Conservation (phyloP, 1,140 invertebrate species). For the Hycleus cichorii region DNA sequence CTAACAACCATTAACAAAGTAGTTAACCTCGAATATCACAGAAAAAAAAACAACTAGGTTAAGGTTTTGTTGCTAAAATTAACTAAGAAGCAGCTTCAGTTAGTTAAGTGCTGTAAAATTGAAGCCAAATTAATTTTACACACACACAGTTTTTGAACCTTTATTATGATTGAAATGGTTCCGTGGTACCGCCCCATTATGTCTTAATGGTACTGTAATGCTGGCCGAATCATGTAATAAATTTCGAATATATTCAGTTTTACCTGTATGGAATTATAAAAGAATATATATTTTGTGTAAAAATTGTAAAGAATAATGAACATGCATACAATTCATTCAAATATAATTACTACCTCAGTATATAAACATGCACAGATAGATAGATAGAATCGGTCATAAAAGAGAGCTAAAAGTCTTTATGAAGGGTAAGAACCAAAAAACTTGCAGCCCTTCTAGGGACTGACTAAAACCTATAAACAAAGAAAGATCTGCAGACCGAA, state of each 20-base stretch:
- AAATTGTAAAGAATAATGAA: background rate
- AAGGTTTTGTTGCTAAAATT: constrained; percentile 3
- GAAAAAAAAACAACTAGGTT: too few species aligned
- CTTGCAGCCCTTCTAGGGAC: too few species aligned
- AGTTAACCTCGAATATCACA: too few species aligned
- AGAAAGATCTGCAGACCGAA: too few species aligned
- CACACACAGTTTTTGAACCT: constrained; percentile 24
- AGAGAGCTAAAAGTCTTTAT: too few species aligned
- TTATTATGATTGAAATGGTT: constrained; percentile 39
- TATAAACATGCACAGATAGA: too few species aligned
- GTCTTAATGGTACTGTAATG: constrained; percentile 37
- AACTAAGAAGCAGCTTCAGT: background rate
- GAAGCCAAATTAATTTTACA: background rate
- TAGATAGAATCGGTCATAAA: too few species aligned
- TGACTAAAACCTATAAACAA: too few species aligned
- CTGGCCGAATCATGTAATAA: constrained; percentile 39
- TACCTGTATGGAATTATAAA: constrained; percentile 22
- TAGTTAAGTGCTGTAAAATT: background rate
- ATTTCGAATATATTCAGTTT: constrained; percentile 40
- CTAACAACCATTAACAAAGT: too few species aligned
- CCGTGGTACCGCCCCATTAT: constrained; percentile 31
- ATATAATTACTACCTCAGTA: too few species aligned
- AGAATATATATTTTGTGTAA: background rate
- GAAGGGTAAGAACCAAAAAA: too few species aligned
- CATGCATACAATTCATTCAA: too few species aligned